Base-by-base conservation (phyloP, 2,888 invertebrate species). In the Geotrupes spiniger region DNA sequence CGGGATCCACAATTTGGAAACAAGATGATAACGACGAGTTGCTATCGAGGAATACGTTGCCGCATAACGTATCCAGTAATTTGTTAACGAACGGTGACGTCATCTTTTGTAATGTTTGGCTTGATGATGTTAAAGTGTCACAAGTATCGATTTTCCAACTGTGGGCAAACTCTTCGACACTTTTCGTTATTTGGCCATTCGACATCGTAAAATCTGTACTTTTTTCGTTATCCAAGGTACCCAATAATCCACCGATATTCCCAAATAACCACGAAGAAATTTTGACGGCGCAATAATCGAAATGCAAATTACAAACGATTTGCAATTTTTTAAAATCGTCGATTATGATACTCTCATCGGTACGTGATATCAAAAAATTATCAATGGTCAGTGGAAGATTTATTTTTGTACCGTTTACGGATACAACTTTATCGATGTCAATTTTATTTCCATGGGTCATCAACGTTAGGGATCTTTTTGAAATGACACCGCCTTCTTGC, bases 151-250 rank as follows among this genome's bases (percentile, higher is more conserved):
- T 53, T 41, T 69, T 74, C 85, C 85, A 85, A 10, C 81, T 80
- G 39, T 73, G 74, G 0, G 77, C 77, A 16, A 85, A 77, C 2
- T 68, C 65, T 1, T 69, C 65, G 0, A 75, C 63, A 21, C 78
- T 71, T 0, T 65, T 64, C 1, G 76, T 70, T 12, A 78, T 67
- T 0, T 72, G 62, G 12, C 81, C 80, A 58, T 79, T 76, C 0
- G 88, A 80, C 1, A 80, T 76, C 3, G 79, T 78, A 16, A 80
- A 75, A 62, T 93, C 92, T 63, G 90, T 89, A 62, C 74, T 80
- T 5, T 81, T 82, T 61, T 94, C 93, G 69, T 92, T 89, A 74
- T 90, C 89, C 76, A 88, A 85, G 0, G 89, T 89, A 4, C 93
- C 93, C 4, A 93, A 75, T 0, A 94, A 73, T 0, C 93, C 92